Evolutionary conservation across 2,797 vertebrate genomes (phyloP).

Genomic region (Oreochromis grahami): DNA sequence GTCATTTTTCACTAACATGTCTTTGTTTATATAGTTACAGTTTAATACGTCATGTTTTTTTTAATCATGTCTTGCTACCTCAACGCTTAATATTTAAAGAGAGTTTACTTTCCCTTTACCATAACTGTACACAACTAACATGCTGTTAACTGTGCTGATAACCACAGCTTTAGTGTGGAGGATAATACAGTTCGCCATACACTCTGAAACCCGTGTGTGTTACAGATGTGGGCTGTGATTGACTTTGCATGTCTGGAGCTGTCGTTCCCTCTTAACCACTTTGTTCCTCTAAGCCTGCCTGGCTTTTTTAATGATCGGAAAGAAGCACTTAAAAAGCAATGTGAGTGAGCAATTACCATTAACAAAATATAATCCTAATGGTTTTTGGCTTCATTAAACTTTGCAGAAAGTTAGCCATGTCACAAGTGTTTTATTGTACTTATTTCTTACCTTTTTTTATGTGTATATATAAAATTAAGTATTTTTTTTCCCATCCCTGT

Average conservation of each 20-base stretch:
- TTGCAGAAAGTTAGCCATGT: slow-evolving; percentile 25
- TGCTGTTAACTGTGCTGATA: not conserved
- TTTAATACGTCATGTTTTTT: rapidly evolving
- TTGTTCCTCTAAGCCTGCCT: slow-evolving; percentile 40
- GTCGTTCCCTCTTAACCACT: slow-evolving; percentile 32
- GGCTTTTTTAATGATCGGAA: slow-evolving; percentile 59
- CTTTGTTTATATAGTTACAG: not conserved
- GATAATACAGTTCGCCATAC: not conserved
- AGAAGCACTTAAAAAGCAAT: slow-evolving; percentile 62
- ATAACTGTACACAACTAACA: not conserved
- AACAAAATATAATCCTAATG: slow-evolving; percentile 54
- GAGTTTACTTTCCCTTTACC: not conserved
- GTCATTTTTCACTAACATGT: not conserved
- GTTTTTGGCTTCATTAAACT: slow-evolving; percentile 54
- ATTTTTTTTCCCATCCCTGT: not conserved
- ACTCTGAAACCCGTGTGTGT: slow-evolving; percentile 2
- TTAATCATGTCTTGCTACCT: not conserved
- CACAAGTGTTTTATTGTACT: slow-evolving; percentile 17
- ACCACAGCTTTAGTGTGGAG: not conserved
- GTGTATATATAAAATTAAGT: not conserved
- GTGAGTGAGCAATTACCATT: slow-evolving; percentile 44
- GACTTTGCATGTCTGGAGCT: slow-evolving; percentile 19
- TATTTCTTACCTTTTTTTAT: not conserved
- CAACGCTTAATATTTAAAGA: not conserved
- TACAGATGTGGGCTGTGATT: slow-evolving; percentile 4